phyloP scores from a whole-genome alignment of 2,797 vertebrate genomes.

The Fratercula arctica region DNA sequence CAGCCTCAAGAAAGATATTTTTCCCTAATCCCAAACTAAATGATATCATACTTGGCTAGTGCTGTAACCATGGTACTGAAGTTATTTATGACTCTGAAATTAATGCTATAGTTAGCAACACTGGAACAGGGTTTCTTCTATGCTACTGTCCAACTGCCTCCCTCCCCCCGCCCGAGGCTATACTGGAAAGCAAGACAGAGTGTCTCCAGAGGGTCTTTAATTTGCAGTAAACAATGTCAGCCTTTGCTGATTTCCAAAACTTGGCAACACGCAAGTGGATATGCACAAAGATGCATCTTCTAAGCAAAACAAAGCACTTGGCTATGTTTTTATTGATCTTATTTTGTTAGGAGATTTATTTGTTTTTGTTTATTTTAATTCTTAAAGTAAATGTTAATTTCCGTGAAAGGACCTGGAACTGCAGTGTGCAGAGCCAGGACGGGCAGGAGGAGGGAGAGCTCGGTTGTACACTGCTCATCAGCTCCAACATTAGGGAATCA shows the following conservation, averaged over 20 bases:
- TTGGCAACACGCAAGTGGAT: neutral
- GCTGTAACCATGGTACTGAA: constrained; percentile 55
- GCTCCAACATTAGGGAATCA: neutral
- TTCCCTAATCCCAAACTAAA: constrained; percentile 62
- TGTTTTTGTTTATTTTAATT: neutral
- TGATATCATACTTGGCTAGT: constrained; percentile 70
- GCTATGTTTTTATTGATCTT: constrained; percentile 21
- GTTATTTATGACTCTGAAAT: constrained; percentile 66
- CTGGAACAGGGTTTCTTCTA: constrained; percentile 52
- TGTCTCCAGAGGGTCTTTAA: constrained; percentile 58
- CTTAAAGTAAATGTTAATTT: constrained; percentile 31
- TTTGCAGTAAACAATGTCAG: constrained; percentile 35
- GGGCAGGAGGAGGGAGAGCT: neutral
- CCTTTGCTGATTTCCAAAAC: neutral
- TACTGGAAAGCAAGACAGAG: constrained; percentile 37
- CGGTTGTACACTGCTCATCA: rapidly evolving
- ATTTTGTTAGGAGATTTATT: neutral
- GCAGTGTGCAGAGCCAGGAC: neutral
- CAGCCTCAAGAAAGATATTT: constrained; percentile 57
- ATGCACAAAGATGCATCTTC: neutral
- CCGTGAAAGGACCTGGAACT: constrained; percentile 15
- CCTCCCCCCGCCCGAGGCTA: neutral
- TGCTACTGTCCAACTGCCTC: constrained; percentile 59
- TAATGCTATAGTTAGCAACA: constrained; percentile 71
- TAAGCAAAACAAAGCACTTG: constrained; percentile 33